Evolutionary conservation across 2,113 vertebrate species (phyloP).

Genomic region (Istiophorus platypterus): DNA sequence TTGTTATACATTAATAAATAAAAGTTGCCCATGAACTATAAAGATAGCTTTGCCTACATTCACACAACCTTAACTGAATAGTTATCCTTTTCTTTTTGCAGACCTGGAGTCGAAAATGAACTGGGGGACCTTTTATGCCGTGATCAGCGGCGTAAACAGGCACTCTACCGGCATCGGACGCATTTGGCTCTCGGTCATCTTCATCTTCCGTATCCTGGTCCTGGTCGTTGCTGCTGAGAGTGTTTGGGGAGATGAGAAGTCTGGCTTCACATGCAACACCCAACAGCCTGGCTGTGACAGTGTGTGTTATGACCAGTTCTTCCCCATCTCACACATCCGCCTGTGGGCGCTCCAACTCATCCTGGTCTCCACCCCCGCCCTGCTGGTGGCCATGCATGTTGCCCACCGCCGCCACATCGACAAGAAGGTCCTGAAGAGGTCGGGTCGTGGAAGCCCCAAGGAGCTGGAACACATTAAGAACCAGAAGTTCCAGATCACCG

Average conservation of each 20-base stretch:
- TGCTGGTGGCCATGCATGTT: conserved; percentile 98
- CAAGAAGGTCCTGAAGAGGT: conserved; percentile 90
- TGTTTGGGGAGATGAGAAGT: conserved; percentile 97
- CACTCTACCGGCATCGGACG: conserved; percentile 96
- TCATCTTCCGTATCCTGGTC: conserved; percentile 98
- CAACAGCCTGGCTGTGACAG: conserved; percentile 98
- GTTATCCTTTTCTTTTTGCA: conserved; percentile 73
- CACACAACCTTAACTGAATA: neutral
- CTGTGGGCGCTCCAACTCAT: conserved; percentile 98
- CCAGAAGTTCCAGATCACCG: conserved; percentile 93
- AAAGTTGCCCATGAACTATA: neutral
- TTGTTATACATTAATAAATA: neutral
- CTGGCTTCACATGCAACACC: conserved; percentile 97
- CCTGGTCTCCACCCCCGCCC: conserved; percentile 94
- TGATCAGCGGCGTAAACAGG: conserved; percentile 97
- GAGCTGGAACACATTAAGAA: conserved; percentile 94
- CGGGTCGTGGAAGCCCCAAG: conserved; percentile 87
- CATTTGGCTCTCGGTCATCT: conserved; percentile 98
- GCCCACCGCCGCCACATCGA: conserved; percentile 96
- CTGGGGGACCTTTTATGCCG: conserved; percentile 95
- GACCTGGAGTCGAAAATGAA: conserved; percentile 94
- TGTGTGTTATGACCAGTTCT: conserved; percentile 98
- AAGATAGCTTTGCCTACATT: neutral
- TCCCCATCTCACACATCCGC: conserved; percentile 97
- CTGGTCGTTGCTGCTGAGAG: conserved; percentile 97